phyloP scores from a whole-genome alignment of 2,797 vertebrate species.

The Phataginus tetradactyla region DNA sequence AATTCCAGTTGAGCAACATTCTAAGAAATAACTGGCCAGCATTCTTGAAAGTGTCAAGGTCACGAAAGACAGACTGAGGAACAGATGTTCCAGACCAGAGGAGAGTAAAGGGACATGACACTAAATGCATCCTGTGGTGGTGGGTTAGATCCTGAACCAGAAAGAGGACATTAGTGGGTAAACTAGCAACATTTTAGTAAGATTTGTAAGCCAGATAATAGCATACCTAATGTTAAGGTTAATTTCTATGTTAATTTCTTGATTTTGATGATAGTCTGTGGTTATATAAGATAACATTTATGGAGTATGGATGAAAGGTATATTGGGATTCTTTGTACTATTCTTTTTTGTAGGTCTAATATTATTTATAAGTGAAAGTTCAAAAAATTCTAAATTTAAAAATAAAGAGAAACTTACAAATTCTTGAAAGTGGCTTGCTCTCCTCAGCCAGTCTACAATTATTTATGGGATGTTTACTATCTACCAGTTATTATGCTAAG shows the following conservation, averaged over 20 bases:
- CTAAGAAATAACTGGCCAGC: background rate
- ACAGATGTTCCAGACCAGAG: background rate
- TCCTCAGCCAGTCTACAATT: background rate
- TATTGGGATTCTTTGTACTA: background rate
- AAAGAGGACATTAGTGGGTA: background rate
- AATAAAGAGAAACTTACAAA: background rate
- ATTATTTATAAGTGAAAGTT: background rate
- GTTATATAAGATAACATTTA: background rate
- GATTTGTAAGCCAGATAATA: background rate
- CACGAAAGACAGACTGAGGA: background rate
- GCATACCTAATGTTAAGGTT: background rate
- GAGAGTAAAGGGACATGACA: background rate
- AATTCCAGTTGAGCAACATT: background rate
- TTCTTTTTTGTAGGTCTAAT: background rate
- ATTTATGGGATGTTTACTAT: background rate
- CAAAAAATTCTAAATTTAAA: background rate
- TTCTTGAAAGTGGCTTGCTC: background rate
- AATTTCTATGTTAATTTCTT: slow-evolving; percentile 4
- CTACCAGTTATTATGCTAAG: background rate
- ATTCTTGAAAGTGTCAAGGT: background rate
- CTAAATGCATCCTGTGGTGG: background rate
- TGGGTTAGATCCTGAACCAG: background rate
- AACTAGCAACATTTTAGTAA: background rate
- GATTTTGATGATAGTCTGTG: background rate
- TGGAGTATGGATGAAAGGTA: background rate